These are phyloP conservation scores for Teleopsis dalmanni DNA, from an alignment of 1,140 invertebrate species.

Conservation along the genomic window DNA sequence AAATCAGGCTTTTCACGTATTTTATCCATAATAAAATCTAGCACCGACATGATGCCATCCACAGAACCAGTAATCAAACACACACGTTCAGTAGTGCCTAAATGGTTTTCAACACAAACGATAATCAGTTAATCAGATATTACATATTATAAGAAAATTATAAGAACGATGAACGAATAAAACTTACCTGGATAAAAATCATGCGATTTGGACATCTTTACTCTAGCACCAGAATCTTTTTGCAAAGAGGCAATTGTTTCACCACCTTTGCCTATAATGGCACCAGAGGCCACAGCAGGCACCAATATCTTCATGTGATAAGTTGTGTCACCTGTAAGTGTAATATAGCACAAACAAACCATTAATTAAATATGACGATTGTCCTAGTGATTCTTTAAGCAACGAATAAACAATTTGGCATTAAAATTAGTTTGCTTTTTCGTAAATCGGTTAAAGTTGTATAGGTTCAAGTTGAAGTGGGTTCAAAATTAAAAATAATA, in stretches of 20 bases:
- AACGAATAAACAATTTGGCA: too few species aligned
- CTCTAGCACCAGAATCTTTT: constrained; percentile 87
- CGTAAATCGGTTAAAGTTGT: too few species aligned
- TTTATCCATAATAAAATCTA: constrained; percentile 96
- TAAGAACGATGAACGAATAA: not conserved
- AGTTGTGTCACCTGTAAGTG: constrained; percentile 58
- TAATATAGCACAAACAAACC: constrained; percentile 13
- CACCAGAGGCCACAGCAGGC: constrained; percentile 89
- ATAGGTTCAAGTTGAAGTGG: too few species aligned
- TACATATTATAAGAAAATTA: not conserved
- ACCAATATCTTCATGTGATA: constrained; percentile 94
- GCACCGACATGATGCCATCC: constrained; percentile 86
- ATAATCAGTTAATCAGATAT: too few species aligned
- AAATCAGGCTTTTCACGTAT: constrained; percentile 95
- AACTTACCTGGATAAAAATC: constrained; percentile 92
- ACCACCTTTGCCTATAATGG: constrained; percentile 95
- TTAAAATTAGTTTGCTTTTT: constrained; percentile 8
- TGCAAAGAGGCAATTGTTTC: constrained; percentile 95
- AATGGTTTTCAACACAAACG: constrained; percentile 32
- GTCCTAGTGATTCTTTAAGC: not conserved
- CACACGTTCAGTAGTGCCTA: constrained; percentile 93
- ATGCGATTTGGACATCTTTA: constrained; percentile 98
- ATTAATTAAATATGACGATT: constrained; percentile 6
- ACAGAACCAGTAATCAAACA: constrained; percentile 93
- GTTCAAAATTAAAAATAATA: constrained; percentile 41